Percentiles rank a stretch among this genome's conserved stretches.
Conservation (phyloP, 2,113 vertebrate genomes). For the Notarius quadriscutis region DNA sequence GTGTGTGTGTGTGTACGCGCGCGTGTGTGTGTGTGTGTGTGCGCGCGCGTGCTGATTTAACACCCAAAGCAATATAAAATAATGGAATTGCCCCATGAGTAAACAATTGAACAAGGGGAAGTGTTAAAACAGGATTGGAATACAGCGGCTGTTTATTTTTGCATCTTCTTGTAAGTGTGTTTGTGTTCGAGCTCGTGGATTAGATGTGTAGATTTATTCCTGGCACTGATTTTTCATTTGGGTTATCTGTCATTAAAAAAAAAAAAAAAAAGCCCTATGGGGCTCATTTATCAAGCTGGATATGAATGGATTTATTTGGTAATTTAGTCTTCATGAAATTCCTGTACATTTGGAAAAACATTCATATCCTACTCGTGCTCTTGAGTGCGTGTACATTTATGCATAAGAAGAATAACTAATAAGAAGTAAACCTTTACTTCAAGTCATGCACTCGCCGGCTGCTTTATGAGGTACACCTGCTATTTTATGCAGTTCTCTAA, state of each 20-base stretch:
- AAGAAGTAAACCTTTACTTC: too few relatives aligned
- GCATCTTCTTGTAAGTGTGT: not conserved
- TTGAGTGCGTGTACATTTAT: not conserved
- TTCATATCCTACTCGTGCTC: not conserved
- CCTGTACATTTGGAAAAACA: not conserved
- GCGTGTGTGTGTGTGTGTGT: not conserved
- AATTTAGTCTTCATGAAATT: not conserved
- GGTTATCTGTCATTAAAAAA: too few relatives aligned
- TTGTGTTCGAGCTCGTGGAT: not conserved
- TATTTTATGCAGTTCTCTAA: too few relatives aligned
- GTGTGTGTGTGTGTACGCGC: not conserved
- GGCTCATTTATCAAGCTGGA: not conserved
- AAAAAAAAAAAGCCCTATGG: too few relatives aligned
- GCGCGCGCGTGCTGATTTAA: not conserved
- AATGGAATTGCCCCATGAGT: not conserved
- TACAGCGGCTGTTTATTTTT: not conserved
- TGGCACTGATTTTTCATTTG: not conserved
- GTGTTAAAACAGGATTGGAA: not conserved
- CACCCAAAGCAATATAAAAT: not conserved
- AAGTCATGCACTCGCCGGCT: too few relatives aligned
- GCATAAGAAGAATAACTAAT: not conserved
- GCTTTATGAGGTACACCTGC: too few relatives aligned
- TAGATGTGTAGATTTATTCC: not conserved
- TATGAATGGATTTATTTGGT: not conserved
- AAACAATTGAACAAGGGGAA: not conserved